Base-by-base conservation (phyloP, 1,140 invertebrate genomes). In the Temnothorax nylanderi region DNA sequence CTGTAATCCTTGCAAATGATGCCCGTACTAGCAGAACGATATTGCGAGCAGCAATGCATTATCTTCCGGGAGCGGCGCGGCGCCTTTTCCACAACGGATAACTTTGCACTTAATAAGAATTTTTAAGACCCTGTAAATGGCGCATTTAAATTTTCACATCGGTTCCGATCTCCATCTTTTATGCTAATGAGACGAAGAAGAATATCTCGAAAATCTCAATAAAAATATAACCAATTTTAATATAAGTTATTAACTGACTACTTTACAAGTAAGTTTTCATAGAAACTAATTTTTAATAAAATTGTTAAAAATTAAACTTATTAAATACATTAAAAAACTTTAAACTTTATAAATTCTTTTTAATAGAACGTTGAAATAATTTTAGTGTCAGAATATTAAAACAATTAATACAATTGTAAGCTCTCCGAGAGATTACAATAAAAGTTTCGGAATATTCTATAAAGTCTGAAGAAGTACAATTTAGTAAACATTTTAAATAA, bases 1-100 rank as follows among this genome's bases (percentile, higher is more conserved):
- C 67, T 84, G 65, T 84, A 84, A 84, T 84, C 44, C 69, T 84
- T 60, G 80, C 69, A 74, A 84, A 84, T 84, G 77, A 81, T 69
- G 37, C 64, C 64, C 6, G 16, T 16, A 47, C 18, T 64, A 65
- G 49, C 26, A 26, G 26, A 26, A 26, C 49, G 49, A 71, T 81
- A 81, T 71, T 72, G 65, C 65, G 41, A 74, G 51, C 69, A 67
- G 69, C 41, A 54, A 75, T 62, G 54, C 13, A 84, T 84, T 84
- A 62, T 84, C 69, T 51, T 26, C 5, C 32, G 54, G 18, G 54
- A 72, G 18, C 26, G 54, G 41, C 44, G 18, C 26, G 54, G 41
- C 44, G 34, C 18, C 3, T 7, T 13, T 58, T 13, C 4, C 26
- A 10, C 65, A 26, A 13, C 41, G 32, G 69, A 84, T 60, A 74